Evolutionary conservation across 2,797 vertebrate genomes (phyloP), one percentile per base, ranked within the genome.

Genomic region (Synanceia verrucosa): DNA sequence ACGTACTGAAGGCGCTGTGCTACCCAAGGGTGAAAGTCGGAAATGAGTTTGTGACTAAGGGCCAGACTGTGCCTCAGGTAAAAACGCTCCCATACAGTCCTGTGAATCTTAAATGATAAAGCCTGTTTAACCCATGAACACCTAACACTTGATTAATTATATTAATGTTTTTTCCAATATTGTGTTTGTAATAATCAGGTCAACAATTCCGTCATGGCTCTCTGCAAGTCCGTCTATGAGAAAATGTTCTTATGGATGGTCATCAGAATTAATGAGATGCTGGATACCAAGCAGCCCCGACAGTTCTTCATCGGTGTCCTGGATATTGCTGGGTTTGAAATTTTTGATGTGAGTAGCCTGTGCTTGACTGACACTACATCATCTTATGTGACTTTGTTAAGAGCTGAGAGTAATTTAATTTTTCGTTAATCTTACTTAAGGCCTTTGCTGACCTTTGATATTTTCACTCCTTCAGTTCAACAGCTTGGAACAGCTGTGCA

Each of bases 181-280:
- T 51, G 3, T 5, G 34, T 66, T 36, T 80, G 3, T 47, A 26
- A 81, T n/a, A 67, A 62, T 18, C 69, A 97, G 95, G 96, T 97
- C 18, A 92, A 95, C 59, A 95, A 96, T 0, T 65, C 94, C 0
- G 94, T 96, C 47, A 92, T 78, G 1, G 95, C 95, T 19, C 91
- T 97, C 43, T 91, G 85, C 63, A 96, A 96, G 61, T 95, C 96
- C 0, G 91, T 96, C 39, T 96, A 96, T 13, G 95, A 96, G 73
- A 96, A 96, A 14, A 82, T 97, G 75, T 96, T 97, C 88, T 69
- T 94, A 69, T 96, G 95, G 95, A 96, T 96, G 95, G 95, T 96
- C 0, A 18, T 91, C 0, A 91, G 93, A 50, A 95, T 96, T 65
- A 96, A 96, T 76, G 92, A 96, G 69, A 95, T 95, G 36, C 82